Evolutionary conservation across 2,113 vertebrate genomes (phyloP), one percentile per base, ranked within the genome.

Genomic region (Lathamus discolor): DNA sequence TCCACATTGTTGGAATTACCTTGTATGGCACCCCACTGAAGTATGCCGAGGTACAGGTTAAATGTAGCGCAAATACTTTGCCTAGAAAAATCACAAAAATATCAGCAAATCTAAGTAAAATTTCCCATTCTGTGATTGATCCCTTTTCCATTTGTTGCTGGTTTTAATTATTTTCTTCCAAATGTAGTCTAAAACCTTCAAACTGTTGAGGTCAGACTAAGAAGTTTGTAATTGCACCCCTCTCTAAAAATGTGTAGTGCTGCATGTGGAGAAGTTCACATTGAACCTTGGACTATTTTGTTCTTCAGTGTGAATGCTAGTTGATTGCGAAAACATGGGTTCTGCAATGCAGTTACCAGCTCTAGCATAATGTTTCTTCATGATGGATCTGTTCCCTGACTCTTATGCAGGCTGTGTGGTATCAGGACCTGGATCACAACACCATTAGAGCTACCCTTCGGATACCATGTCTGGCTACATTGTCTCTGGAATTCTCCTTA

Each of bases 401-500:
- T 90, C 69, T 44, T 86, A 44, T 18, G 27, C 77, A 94, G 84
- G 64, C 54, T 78, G 46, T 74, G 37, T 93, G 52, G 28, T 94
- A 31, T 85, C 82, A 79, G 74, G 78, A 74, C 61, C 66, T 82
- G 69, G 61, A 90, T 91, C 69, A 51, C 81, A 78, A 6, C 61
- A 88, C 62, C 44, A 54, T 91, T 87, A 90, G 44, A 92, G n/a
- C 78, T 92, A n/a, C 88, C 64, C 51, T 75, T 82, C 10, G 25
- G 54, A 74, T 90, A 79, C 17, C 51, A 54, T 62, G 61, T 90
- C 73, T 81, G 64, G 49, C 49, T 89, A 93, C 73, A 35, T 52
- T 94, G 78, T 55, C 64, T 81, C 61, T 93, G 70, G 88, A 90
- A 62, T 95, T 93, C 78, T 92, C 5, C 10, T 95, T 90, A 85